A percentile compares a stretch with the other conserved stretches of the same genome.
Evolutionary conservation across 2,888 invertebrate genomes (phyloP).

Genomic region (Acrocyrtus sp.): DNA sequence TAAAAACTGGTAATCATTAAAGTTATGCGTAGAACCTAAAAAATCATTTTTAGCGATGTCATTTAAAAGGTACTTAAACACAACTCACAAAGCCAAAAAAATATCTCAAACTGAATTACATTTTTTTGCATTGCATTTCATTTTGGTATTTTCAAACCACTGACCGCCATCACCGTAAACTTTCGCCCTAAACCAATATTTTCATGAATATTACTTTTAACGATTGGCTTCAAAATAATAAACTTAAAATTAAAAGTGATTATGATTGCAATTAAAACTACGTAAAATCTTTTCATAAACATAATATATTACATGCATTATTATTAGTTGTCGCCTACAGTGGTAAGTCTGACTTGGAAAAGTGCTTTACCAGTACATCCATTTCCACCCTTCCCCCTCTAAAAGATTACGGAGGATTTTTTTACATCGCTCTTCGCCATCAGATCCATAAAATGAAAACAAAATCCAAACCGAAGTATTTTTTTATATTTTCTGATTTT

Average conservation of each 20-base stretch:
- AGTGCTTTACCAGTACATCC: too few species aligned
- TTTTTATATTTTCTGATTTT: constrained; percentile 4
- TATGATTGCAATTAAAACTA: neutral
- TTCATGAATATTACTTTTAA: too few species aligned
- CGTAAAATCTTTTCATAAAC: too few species aligned
- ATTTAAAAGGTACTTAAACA: constrained; percentile 27
- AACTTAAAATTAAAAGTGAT: neutral
- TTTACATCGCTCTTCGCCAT: neutral
- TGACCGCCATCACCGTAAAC: neutral
- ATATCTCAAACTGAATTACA: neutral
- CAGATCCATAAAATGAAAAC: neutral
- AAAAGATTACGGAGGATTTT: too few species aligned
- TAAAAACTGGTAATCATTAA: constrained; percentile 47
- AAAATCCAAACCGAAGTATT: neutral
- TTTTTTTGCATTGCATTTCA: constrained; percentile 4
- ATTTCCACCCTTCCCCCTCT: neutral
- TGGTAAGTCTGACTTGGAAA: neutral
- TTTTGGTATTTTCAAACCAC: neutral
- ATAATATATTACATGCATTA: neutral
- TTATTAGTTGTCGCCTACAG: neutral
- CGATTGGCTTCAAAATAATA: neutral
- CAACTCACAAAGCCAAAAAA: neutral
- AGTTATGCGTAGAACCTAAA: constrained; percentile 5
- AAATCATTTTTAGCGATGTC: constrained; percentile 7
- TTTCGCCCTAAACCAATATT: neutral